phyloP scores from a whole-genome alignment of 2,888 invertebrate species.

The Lathronympha strigana region DNA sequence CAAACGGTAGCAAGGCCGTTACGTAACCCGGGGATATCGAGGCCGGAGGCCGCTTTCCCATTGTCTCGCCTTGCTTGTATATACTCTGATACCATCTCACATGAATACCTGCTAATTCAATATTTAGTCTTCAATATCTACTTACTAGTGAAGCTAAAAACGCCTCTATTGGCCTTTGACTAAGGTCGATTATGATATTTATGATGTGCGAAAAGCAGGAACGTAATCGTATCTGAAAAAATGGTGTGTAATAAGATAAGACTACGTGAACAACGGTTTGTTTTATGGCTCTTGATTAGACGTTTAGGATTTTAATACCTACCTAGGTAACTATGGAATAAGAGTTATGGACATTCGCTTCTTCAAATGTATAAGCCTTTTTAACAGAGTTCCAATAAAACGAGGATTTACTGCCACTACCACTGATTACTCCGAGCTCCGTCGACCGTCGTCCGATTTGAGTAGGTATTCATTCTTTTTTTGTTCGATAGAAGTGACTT shows the following conservation, averaged over 20 bases:
- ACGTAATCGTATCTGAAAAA: no score
- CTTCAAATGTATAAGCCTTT: not conserved
- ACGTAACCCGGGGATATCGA: slow-evolving; percentile 48
- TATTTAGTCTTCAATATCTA: slow-evolving; percentile 3
- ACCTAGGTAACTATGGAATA: not conserved
- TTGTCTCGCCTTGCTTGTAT: slow-evolving; percentile 52
- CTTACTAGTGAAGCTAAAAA: not conserved
- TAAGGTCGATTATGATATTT: not conserved
- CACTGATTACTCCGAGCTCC: no score
- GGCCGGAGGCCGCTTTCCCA: slow-evolving; percentile 64
- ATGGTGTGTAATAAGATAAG: no score
- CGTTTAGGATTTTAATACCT: slow-evolving; percentile 4
- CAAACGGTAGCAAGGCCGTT: slow-evolving; percentile 59
- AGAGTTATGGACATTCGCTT: not conserved
- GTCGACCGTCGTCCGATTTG: no score
- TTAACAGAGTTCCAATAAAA: no score
- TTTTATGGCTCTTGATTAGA: slow-evolving; percentile 18
- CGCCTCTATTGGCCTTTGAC: not conserved
- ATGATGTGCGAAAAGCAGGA: not conserved
- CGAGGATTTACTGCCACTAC: no score
- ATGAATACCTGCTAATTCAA: slow-evolving; percentile 19
- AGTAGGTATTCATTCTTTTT: no score
- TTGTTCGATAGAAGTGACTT: no score
- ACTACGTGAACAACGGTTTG: not conserved
- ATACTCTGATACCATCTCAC: slow-evolving; percentile 34